Evolutionary conservation across 2,113 vertebrate genomes (phyloP).

Genomic region (Echinops telfairi): DNA sequence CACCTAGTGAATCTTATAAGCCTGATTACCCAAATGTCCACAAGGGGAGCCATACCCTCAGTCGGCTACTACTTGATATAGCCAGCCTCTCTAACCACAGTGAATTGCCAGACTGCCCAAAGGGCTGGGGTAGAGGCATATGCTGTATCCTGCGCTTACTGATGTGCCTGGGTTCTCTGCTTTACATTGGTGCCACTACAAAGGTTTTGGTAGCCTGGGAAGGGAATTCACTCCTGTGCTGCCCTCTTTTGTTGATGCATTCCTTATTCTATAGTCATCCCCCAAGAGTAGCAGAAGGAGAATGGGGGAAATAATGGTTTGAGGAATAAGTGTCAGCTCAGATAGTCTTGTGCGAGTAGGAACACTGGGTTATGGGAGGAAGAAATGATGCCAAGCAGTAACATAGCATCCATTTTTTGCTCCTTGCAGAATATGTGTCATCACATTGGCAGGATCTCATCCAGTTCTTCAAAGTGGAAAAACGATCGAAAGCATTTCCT

Average conservation of each 20-base stretch:
- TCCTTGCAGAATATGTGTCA: constrained; percentile 93
- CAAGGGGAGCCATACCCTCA: not conserved
- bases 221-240: constrained; percentile 8
- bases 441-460: constrained; percentile 96
- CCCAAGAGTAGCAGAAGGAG: not conserved
- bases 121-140: not conserved
- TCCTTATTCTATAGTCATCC: constrained; percentile 5
- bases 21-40: not conserved
- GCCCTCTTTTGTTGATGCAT: not conserved
- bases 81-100: not conserved
- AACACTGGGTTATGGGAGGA: not conserved
- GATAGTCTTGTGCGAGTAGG: not conserved
- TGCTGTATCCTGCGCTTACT: not conserved
- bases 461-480: constrained; percentile 94
- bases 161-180: not conserved
- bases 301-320: not conserved
- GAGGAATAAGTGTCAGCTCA: constrained; percentile 4
- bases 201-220: not conserved
- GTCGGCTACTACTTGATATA: not conserved
- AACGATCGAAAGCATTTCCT: constrained; percentile 93
- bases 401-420: constrained; percentile 3
- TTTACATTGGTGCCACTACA: too few species aligned
- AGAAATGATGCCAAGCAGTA: not conserved
- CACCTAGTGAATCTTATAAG: not conserved
- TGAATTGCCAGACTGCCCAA: not conserved